Percentiles rank a stretch among this genome's conserved stretches.
Evolutionary conservation across 2,888 invertebrate species (phyloP).

Genomic region (Yponomeuta malinellus): DNA sequence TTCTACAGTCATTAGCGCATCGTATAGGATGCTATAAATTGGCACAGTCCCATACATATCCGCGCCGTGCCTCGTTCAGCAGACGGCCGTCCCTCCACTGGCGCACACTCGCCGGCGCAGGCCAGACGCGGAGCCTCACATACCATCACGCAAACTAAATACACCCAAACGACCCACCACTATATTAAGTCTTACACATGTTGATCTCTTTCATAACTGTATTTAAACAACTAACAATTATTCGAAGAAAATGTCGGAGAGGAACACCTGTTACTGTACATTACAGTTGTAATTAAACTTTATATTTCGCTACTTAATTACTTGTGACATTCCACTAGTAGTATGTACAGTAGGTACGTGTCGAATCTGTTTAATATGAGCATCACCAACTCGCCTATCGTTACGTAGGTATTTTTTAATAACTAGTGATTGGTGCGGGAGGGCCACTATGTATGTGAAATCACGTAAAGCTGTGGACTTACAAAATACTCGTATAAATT

Average conservation of each 20-base stretch:
- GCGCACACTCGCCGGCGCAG: constrained; percentile 18
- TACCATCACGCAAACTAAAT: constrained; percentile 21
- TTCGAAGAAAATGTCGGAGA: constrained; percentile 70
- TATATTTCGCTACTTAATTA: constrained; percentile 53
- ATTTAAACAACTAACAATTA: constrained; percentile 40
- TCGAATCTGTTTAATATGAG: constrained; percentile 57
- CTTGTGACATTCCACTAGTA: constrained; percentile 46
- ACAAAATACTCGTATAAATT: constrained; percentile 75
- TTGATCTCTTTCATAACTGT: constrained; percentile 25
- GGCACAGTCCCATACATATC: constrained; percentile 69
- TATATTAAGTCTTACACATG: constrained; percentile 17
- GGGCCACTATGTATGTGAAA: constrained; percentile 63
- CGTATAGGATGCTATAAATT: constrained; percentile 64
- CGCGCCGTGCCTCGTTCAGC: constrained; percentile 14
- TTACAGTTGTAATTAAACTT: constrained; percentile 50
- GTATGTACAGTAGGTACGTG: constrained; percentile 70
- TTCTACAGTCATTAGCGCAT: constrained; percentile 70
- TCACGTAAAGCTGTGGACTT: constrained; percentile 74
- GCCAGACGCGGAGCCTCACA: constrained; percentile 26
- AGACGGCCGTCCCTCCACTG: constrained; percentile 19
- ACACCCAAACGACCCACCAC: constrained; percentile 24
- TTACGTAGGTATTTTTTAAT: constrained; percentile 20
- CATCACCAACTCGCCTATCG: constrained; percentile 53
- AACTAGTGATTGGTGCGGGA: constrained; percentile 53
- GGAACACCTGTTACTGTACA: constrained; percentile 74